Evolutionary conservation across 2,888 invertebrate genomes (phyloP).

Genomic region (Caenorhabditis uteleia): DNA sequence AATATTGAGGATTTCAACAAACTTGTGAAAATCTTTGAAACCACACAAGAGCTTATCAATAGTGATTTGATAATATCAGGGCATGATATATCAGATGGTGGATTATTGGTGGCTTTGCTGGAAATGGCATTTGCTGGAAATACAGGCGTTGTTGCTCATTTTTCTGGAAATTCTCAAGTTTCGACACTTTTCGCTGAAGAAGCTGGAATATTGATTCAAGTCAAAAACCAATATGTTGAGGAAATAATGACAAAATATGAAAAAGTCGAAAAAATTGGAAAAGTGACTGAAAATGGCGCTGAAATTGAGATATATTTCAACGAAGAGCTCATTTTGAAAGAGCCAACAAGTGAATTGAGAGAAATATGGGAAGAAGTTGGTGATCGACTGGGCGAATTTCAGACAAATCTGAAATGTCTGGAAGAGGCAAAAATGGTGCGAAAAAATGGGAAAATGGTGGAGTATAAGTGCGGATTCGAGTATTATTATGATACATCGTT

Average conservation of each 20-base stretch:
- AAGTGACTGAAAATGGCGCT: constrained; percentile 45
- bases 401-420: constrained; percentile 83
- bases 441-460: not conserved
- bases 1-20: constrained; percentile 80
- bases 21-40: constrained; percentile 81
- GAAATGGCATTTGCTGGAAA: constrained; percentile 97
- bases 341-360: constrained; percentile 78
- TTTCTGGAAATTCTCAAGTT: not conserved
- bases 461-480: constrained; percentile 7
- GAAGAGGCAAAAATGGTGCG: constrained; percentile 77
- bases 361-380: constrained; percentile 95
- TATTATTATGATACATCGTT: constrained; percentile 24
- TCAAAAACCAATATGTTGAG: constrained; percentile 54
- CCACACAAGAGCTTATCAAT: constrained; percentile 80
- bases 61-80: constrained; percentile 73
- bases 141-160: constrained; percentile 44
- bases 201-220: constrained; percentile 71
- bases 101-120: constrained; percentile 84
- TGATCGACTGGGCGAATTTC: constrained; percentile 84
- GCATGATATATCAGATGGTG: constrained; percentile 96
- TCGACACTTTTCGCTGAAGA: constrained; percentile 71
- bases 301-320: constrained; percentile 72
- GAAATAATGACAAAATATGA: constrained; percentile 36
- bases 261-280: constrained; percentile 63
- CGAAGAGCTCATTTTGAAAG: constrained; percentile 76